phyloP scores from a whole-genome alignment of 2,888 invertebrate genomes.

The Dynastes tityus region DNA sequence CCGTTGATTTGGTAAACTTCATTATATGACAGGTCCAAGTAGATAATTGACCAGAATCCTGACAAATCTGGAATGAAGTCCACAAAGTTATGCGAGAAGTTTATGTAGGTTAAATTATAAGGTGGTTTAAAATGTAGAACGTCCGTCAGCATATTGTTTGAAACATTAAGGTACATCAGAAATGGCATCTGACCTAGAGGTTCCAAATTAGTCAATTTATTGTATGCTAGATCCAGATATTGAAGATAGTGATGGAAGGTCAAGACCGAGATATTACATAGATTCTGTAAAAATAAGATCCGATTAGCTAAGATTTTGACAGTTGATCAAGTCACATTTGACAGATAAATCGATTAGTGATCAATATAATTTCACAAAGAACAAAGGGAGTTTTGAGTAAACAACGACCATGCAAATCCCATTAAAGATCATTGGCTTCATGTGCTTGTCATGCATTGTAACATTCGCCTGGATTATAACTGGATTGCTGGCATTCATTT shows the following conservation, averaged over 20 bases:
- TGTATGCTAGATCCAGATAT: constrained; percentile 76
- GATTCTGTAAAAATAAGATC: constrained; percentile 62
- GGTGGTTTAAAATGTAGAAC: constrained; percentile 75
- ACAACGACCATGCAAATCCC: constrained; percentile 5
- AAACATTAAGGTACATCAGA: constrained; percentile 74
- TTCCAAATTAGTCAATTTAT: constrained; percentile 72
- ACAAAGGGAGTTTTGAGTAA: background rate
- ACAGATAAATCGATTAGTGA: background rate
- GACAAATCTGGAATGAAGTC: constrained; percentile 73
- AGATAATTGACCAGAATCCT: constrained; percentile 76
- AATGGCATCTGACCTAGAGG: constrained; percentile 73
- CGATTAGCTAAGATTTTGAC: constrained; percentile 1
- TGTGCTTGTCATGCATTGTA: constrained; percentile 25
- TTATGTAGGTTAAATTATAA: constrained; percentile 76
- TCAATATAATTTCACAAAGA: background rate
- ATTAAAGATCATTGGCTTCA: constrained; percentile 24
- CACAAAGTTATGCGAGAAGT: constrained; percentile 75
- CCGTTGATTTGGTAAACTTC: constrained; percentile 74
- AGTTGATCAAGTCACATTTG: background rate
- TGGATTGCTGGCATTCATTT: constrained; percentile 28
- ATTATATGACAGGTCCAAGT: constrained; percentile 77
- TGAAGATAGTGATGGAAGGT: constrained; percentile 75
- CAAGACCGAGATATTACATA: constrained; percentile 73
- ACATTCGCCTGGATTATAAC: constrained; percentile 19
- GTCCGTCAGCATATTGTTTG: constrained; percentile 72